Base-by-base conservation (phyloP, 1,140 invertebrate species). In the Orussus abietinus region DNA sequence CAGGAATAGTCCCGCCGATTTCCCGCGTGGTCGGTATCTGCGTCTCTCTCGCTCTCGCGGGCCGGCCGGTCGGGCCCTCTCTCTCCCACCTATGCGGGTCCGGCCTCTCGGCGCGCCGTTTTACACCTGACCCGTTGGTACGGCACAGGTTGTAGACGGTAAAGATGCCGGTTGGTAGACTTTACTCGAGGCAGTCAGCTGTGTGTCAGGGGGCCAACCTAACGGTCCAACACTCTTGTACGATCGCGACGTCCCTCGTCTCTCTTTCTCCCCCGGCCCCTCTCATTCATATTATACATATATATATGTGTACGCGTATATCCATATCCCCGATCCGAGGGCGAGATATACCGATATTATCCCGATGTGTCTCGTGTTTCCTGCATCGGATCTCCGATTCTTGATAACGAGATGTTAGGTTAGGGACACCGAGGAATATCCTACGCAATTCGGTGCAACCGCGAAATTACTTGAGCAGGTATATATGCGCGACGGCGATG, bases 191-290 rank as follows among this genome's bases (percentile, higher is more conserved):
- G 29, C 17, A 50, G 46, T 47, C 47, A 55, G 49, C 62, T 66
- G 53, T 66, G 57, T 69, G 66, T 69, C 59, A 66, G 62, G 53
- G 57, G 62, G 66, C 61, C 64, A 66, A 69, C 45, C 49, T 69
- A 69, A 69, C 66, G 66, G 64, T 69, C 42, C 45, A 49, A 32
- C 45, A 32, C 37, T 37, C 31, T 39, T 37, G 21, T 29, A 39
- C 20, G 43, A 45, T 26, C 42, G 25, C 45, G 42, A 41, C 48
- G 38, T 28, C 46, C 20, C 25, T 13, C 7, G 34, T n/a, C n/a
- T 41, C 17, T 33, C 20, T 20, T 17, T 14, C 30, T 17, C 29
- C 31, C 29, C 31, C 29, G 13, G 36, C 12, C 32, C 37, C 34
- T 42, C 35, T 34, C 38, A 15, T 45, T 38, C 15, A 15, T 17